Conservation (phyloP, 30 jellyfish, hydroid and myxozoan genomes). For the Haliclystus octoradiatus region DNA sequence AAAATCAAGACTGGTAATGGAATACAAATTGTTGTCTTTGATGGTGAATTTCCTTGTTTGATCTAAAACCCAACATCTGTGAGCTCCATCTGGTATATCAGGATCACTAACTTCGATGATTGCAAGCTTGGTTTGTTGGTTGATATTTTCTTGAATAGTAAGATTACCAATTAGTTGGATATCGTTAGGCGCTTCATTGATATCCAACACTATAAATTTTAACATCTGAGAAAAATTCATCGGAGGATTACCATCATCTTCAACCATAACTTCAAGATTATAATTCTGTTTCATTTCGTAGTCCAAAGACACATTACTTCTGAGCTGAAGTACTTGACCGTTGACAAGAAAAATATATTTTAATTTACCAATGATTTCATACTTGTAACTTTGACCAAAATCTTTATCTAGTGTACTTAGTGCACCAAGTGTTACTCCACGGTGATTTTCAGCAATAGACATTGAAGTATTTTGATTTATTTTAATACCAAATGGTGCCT, state of each 20-base stretch:
- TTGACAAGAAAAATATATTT: constrained; percentile 51
- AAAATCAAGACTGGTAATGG: constrained; percentile 28
- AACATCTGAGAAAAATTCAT: constrained; percentile 36
- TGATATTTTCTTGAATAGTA: constrained; percentile 21
- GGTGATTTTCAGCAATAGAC: background rate
- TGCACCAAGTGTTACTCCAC: constrained; percentile 42
- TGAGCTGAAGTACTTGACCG: constrained; percentile 32
- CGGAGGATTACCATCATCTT: constrained; percentile 65
- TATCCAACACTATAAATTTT: constrained; percentile 30
- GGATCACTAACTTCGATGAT: constrained; percentile 61
- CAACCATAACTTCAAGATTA: constrained; percentile 16
- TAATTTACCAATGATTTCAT: constrained; percentile 33
- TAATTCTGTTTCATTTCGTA: constrained; percentile 28
- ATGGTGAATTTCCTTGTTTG: constrained; percentile 16
- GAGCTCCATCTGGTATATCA: constrained; percentile 30
- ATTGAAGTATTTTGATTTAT: background rate
- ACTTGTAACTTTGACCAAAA: constrained; percentile 29
- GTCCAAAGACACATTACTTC: constrained; percentile 7
- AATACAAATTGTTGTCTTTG: constrained; percentile 16
- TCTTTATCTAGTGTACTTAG: constrained; percentile 59
- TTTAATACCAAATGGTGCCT: constrained; percentile 46
- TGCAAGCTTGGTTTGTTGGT: constrained; percentile 23
- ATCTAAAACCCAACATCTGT: constrained; percentile 19
- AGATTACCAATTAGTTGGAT: constrained; percentile 6
- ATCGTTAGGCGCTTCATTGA: constrained; percentile 74